A percentile compares a stretch with the other conserved stretches of the same genome.
Conservation (phyloP, 2,888 invertebrate species). For the Drosophila parthenogenetica region DNA sequence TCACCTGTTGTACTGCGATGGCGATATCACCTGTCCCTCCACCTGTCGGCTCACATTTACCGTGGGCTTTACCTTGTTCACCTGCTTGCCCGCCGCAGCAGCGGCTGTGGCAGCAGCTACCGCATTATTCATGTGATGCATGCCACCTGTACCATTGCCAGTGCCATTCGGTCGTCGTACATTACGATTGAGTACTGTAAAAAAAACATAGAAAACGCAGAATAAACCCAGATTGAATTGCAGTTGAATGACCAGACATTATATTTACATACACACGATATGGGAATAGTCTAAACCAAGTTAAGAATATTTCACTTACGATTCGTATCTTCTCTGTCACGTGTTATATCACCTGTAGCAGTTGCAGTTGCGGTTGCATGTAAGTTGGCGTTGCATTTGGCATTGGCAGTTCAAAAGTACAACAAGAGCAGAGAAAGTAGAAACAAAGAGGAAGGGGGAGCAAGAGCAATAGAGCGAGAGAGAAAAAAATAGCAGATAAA, state of each 20-base stretch:
- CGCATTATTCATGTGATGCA: slow-evolving; percentile 87
- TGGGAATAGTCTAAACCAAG: neutral
- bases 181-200: slow-evolving; percentile 91
- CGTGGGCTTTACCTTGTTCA: slow-evolving; percentile 95
- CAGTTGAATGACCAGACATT: slow-evolving; percentile 17
- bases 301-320: slow-evolving; percentile 88
- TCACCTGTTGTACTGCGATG: slow-evolving; percentile 89
- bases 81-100: slow-evolving; percentile 87
- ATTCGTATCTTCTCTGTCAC: slow-evolving; percentile 90
- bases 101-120: slow-evolving; percentile 85
- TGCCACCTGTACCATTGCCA: slow-evolving; percentile 75
- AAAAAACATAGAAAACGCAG: neutral
- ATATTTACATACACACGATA: neutral
- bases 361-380: slow-evolving; percentile 24
- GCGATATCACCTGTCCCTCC: slow-evolving; percentile 89
- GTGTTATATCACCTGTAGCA: slow-evolving; percentile 89
- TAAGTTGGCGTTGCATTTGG: slow-evolving; percentile 27
- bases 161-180: slow-evolving; percentile 87
- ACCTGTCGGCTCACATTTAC: slow-evolving; percentile 92
- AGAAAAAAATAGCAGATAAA: slow-evolving; percentile 41
- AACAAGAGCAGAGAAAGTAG: slow-evolving; percentile 11
- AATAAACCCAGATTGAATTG: slow-evolving; percentile 1
- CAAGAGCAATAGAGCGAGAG: slow-evolving; percentile 28
- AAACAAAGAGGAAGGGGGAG: slow-evolving; percentile 28
- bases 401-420: slow-evolving; percentile 11